A percentile compares a stretch with the other conserved stretches of the same genome.
Evolutionary conservation across 2,797 vertebrate genomes (phyloP).

Genomic region (Danio jaintianensis): DNA sequence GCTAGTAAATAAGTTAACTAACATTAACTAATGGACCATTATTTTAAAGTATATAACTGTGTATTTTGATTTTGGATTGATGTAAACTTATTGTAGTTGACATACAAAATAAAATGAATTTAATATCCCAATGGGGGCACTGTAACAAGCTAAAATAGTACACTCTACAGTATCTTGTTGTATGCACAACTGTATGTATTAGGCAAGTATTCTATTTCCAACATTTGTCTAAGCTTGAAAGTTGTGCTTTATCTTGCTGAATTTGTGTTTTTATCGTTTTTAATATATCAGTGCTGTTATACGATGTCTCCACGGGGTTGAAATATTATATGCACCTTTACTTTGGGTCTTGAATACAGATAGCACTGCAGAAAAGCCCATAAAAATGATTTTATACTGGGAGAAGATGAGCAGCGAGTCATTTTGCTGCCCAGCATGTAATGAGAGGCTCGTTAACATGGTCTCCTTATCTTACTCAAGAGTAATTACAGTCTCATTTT

Average conservation of each 20-base stretch:
- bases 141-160: background rate
- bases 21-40: no score
- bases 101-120: no score
- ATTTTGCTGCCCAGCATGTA: slow-evolving; percentile 53
- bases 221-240: background rate
- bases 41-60: no score
- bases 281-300: slow-evolving; percentile 24
- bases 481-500: slow-evolving; percentile 50
- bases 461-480: slow-evolving; percentile 51
- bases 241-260: slow-evolving; percentile 1
- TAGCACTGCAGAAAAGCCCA: background rate
- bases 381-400: slow-evolving; percentile 34
- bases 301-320: background rate
- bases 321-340: slow-evolving; percentile 32
- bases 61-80: no score
- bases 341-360: slow-evolving; percentile 33
- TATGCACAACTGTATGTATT: background rate
- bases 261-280: background rate
- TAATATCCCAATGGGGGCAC: no score
- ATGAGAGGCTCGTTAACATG: slow-evolving; percentile 53
- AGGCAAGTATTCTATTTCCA: background rate
- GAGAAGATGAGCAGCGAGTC: slow-evolving; percentile 21
- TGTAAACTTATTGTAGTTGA: no score
- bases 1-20: no score
- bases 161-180: background rate